Evolutionary conservation across 2,797 vertebrate species (phyloP).

Genomic region (Diceros bicornis): DNA sequence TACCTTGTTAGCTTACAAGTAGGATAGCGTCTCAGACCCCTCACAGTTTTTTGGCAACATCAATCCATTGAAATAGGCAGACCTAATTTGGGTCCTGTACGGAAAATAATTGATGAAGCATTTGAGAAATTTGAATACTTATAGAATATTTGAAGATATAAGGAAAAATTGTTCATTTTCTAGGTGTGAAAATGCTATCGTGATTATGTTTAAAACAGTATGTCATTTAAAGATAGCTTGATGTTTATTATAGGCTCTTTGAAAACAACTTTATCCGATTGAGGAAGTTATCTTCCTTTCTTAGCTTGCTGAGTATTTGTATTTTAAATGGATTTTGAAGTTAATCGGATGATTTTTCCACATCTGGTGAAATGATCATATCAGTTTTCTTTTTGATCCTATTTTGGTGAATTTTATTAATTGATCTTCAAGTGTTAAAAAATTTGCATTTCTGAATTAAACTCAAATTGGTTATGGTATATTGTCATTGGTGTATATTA

Average conservation of each 20-base stretch:
- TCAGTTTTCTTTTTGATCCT: not conserved
- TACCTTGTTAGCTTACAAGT: not conserved
- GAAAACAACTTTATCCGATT: not conserved
- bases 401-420: not conserved
- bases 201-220: not conserved
- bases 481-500: not conserved
- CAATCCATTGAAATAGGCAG: not conserved
- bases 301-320: not conserved
- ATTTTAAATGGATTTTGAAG: slow-evolving; percentile 8
- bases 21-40: not conserved
- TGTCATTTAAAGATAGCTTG: not conserved
- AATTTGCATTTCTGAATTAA: not conserved
- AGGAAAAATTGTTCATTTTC: not conserved
- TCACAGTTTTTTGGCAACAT: not conserved
- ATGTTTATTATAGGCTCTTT: not conserved
- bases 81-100: not conserved
- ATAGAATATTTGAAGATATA: not conserved
- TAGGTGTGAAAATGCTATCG: not conserved
- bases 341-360: not conserved
- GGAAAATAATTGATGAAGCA: not conserved
- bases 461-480: not conserved
- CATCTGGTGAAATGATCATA: not conserved
- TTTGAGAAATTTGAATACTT: not conserved
- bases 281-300: not conserved
- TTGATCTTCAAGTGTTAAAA: not conserved